These are phyloP conservation scores for Dendroctonus valens DNA, from an alignment of 1,140 invertebrate species.

Conservation along the genomic window DNA sequence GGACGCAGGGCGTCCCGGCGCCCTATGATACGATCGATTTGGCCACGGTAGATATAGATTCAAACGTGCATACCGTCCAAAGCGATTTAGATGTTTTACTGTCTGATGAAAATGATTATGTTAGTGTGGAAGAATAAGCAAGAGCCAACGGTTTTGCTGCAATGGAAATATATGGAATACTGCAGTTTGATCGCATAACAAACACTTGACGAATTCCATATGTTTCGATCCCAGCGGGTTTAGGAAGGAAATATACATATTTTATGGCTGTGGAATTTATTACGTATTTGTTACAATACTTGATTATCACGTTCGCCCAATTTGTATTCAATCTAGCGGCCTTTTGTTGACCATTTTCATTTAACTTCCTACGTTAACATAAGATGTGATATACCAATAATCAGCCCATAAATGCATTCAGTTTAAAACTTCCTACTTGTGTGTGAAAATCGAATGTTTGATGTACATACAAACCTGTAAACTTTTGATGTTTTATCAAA, in stretches of 20 bases:
- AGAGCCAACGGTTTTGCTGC: neutral
- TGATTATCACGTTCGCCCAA: neutral
- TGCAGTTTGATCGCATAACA: neutral
- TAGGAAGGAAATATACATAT: neutral
- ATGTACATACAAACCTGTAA: too few relatives aligned
- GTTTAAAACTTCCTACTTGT: too few relatives aligned
- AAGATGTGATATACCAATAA: too few relatives aligned
- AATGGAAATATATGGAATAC: neutral
- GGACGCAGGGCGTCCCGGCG: neutral
- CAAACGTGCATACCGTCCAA: conserved; percentile 62
- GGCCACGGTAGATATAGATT: conserved; percentile 49
- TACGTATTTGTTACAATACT: neutral
- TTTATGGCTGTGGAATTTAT: neutral
- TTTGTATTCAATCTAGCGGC: too few relatives aligned
- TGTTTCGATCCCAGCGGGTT: conserved; percentile 13
- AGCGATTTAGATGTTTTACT: conserved; percentile 63
- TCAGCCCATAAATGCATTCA: too few relatives aligned
- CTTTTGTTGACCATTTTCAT: too few relatives aligned
- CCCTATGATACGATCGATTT: conserved; percentile 30
- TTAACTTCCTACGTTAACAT: too few relatives aligned
- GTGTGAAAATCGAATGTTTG: too few relatives aligned
- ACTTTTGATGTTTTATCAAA: too few relatives aligned
- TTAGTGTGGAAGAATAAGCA: conserved; percentile 19
- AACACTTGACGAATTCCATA: conserved; percentile 1
- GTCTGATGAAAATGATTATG: conserved; percentile 51